Base-by-base conservation (phyloP, 2,113 vertebrate species). In the Butastur rufipennis region DNA sequence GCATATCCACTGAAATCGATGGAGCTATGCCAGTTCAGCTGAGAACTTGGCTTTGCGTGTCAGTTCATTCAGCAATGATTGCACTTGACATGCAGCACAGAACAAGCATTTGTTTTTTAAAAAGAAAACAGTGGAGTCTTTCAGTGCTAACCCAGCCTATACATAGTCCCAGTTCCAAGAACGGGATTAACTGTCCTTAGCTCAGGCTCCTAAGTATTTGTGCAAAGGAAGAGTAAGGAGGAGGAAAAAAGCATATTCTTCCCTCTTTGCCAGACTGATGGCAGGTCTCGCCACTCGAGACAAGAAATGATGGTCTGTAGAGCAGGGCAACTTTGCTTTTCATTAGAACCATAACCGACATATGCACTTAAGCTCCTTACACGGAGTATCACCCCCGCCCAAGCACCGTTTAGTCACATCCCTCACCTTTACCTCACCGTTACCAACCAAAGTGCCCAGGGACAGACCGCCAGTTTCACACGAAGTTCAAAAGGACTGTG, bases 61-160 rank as follows among this genome's bases (percentile, higher is more conserved):
- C 96, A 95, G 91, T 88, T 95, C 95, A 95, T 95, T 96, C 87
- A 78, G 87, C 93, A 96, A 26, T 55, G 91, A 96, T 96, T 94
- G 89, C 82, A 86, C 97, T 96, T 86, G 96, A 97, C 38, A 6
- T 8, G 74, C 79, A 86, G 95, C 81, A 67, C 91, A 90, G 91
- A 97, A 88, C 48, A 85, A 95, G 78, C 81, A 80, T 93, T 96
- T 91, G 94, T 72, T 95, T 95, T 95, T 89, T 66, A 82, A 72
- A 95, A 81, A 84, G 94, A 91, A 96, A 95, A 97, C 94, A 97
- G 91, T 94, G 59, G 38, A 93, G 85, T 55, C 96, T 96, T 97
- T 97, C 91, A 96, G 36, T 29, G 21, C 70, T 86, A 73, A 83
- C 66, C 71, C 89, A 95, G 89, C 71, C 87, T 66, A 86, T 42